Conservation (phyloP, 2,888 invertebrate genomes). For the Villa cingulata region DNA sequence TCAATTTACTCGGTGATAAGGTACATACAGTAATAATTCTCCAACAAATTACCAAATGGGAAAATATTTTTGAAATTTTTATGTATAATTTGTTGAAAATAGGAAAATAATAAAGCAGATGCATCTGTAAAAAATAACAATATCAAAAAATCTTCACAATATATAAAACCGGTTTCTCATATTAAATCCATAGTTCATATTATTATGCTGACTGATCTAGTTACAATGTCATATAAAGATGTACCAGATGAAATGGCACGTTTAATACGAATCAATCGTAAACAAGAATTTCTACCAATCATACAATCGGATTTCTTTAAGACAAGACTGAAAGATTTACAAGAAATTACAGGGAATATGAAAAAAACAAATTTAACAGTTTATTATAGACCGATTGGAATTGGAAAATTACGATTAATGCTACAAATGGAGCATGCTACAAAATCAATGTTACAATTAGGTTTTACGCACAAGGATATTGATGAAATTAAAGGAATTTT, state of each 20-base stretch:
- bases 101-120: background rate
- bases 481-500: constrained; percentile 96
- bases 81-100: background rate
- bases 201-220: constrained; percentile 61
- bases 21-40: constrained; percentile 12
- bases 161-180: constrained; percentile 53
- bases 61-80: no score
- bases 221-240: constrained; percentile 48
- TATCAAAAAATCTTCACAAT: background rate
- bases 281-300: constrained; percentile 63
- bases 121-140: background rate
- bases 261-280: constrained; percentile 46
- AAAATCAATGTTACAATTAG: constrained; percentile 45
- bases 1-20: constrained; percentile 50
- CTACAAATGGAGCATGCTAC: constrained; percentile 65
- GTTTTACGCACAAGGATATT: constrained; percentile 84
- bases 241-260: constrained; percentile 55
- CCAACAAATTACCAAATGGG: background rate
- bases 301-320: constrained; percentile 71
- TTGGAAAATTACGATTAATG: constrained; percentile 65
- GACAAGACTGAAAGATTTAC: constrained; percentile 61
- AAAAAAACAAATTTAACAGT: constrained; percentile 52
- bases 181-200: constrained; percentile 58
- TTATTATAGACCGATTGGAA: constrained; percentile 57
- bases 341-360: constrained; percentile 47